A percentile compares a stretch with the other conserved stretches of the same genome.
phyloP scores from a whole-genome alignment of 2,113 vertebrate genomes.

The Riparia riparia region DNA sequence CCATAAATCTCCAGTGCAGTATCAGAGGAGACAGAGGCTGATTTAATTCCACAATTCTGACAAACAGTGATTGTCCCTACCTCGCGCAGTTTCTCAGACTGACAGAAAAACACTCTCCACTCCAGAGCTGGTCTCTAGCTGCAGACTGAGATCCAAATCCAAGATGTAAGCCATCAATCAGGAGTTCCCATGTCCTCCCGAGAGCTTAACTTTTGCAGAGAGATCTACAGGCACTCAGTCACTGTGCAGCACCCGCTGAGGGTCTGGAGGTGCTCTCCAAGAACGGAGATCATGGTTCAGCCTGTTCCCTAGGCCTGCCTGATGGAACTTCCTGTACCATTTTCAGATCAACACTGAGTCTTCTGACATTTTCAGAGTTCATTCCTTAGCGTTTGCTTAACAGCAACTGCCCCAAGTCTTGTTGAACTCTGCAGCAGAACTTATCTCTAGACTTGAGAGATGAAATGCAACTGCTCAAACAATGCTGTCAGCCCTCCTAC shows the following conservation, averaged over 20 bases:
- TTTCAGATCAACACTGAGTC: not conserved
- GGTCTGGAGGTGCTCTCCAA: not conserved
- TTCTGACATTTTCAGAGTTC: conserved; percentile 1
- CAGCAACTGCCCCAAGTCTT: not conserved
- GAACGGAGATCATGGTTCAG: not conserved
- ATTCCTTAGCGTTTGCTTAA: not conserved
- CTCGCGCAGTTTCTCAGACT: not conserved
- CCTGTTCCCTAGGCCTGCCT: not conserved
- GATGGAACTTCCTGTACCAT: not conserved
- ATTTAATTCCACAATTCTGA: not conserved
- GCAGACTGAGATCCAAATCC: not conserved
- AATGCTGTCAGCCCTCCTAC: not conserved
- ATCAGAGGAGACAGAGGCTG: not conserved
- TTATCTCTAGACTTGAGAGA: not conserved
- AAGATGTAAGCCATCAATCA: not conserved
- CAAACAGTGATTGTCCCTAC: not conserved
- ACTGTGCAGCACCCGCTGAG: not conserved
- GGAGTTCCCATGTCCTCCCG: not conserved
- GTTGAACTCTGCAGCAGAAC: not conserved
- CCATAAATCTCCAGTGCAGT: not conserved
- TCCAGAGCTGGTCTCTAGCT: not conserved
- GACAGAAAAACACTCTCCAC: not conserved
- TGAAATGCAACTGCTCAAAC: not conserved
- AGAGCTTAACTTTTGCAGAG: not conserved
- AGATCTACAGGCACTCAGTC: not conserved